phyloP scores from a whole-genome alignment of 2,113 vertebrate genomes.

The Cathartes aura region DNA sequence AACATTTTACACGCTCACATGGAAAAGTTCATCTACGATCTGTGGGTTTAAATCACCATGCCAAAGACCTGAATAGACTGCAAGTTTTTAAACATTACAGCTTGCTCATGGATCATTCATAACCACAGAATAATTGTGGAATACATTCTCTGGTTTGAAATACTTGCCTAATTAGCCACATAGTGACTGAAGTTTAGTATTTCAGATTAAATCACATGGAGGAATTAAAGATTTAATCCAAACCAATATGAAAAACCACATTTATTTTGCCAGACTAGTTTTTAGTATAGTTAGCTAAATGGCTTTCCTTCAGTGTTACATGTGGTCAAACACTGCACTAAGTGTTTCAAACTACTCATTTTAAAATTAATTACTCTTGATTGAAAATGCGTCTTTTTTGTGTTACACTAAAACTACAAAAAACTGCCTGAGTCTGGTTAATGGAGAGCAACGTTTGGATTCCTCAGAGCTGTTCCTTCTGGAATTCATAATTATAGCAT shows the following conservation, averaged over 20 bases:
- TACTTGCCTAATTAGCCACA: background rate
- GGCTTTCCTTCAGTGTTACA: background rate
- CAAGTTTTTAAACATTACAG: background rate
- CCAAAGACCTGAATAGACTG: background rate
- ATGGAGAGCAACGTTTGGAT: background rate
- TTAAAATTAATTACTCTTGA: background rate
- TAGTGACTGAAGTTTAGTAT: too few species aligned
- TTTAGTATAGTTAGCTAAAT: background rate
- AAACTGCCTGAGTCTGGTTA: fast-evolving
- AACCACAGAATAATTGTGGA: background rate
- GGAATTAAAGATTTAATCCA: background rate
- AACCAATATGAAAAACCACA: background rate
- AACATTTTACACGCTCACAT: background rate
- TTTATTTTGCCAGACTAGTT: background rate
- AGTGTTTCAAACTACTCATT: background rate
- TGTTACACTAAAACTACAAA: background rate
- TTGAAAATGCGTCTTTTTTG: fast-evolving
- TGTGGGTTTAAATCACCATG: fast-evolving
- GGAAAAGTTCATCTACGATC: background rate
- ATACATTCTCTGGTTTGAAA: fast-evolving
- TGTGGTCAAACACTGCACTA: background rate
- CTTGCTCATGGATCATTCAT: background rate
- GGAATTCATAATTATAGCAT: fast-evolving
- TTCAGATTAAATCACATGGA: background rate
- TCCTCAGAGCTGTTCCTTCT: background rate